Evolutionary conservation across 2,888 invertebrate genomes (phyloP).

Genomic region (Lampropteryx suffumata): DNA sequence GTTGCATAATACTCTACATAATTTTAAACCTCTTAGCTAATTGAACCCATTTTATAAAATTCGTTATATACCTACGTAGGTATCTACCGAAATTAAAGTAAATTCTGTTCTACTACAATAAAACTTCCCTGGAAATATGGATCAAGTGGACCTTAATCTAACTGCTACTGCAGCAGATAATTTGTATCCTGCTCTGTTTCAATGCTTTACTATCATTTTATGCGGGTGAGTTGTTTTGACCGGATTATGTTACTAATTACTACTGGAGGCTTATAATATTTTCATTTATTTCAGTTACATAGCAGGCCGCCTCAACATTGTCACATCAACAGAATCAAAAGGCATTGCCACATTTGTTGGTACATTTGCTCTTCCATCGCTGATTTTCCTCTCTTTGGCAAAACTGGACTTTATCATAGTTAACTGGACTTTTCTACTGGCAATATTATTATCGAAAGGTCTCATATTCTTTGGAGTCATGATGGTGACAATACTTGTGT

Average conservation of each 20-base stretch:
- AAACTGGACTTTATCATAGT: slow-evolving; percentile 91
- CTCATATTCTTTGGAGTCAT: slow-evolving; percentile 92
- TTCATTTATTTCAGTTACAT: slow-evolving; percentile 85
- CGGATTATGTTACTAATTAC: too few species aligned
- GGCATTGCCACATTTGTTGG: slow-evolving; percentile 96
- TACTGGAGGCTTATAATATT: slow-evolving; percentile 4
- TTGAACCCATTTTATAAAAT: too few species aligned
- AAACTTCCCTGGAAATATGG: slow-evolving; percentile 39
- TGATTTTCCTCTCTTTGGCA: slow-evolving; percentile 95
- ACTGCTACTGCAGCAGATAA: slow-evolving; percentile 85
- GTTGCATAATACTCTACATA: too few species aligned
- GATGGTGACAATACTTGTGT: slow-evolving; percentile 88
- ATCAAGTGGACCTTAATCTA: slow-evolving; percentile 39
- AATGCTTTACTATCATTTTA: slow-evolving; percentile 95
- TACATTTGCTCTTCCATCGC: slow-evolving; percentile 94
- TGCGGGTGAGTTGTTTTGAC: slow-evolving; percentile 89
- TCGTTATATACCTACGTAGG: too few species aligned
- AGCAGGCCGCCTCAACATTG: slow-evolving; percentile 92
- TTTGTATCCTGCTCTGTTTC: slow-evolving; percentile 94
- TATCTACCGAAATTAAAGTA: too few species aligned
- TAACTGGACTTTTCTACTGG: slow-evolving; percentile 95
- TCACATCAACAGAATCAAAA: slow-evolving; percentile 92
- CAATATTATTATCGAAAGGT: slow-evolving; percentile 93
- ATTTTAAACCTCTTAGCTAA: too few species aligned
- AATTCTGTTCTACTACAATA: too few species aligned